Conservation (phyloP, 30 jellyfish, hydroid and myxozoan species). For the Aurelia aurita complex sp. Pacific region DNA sequence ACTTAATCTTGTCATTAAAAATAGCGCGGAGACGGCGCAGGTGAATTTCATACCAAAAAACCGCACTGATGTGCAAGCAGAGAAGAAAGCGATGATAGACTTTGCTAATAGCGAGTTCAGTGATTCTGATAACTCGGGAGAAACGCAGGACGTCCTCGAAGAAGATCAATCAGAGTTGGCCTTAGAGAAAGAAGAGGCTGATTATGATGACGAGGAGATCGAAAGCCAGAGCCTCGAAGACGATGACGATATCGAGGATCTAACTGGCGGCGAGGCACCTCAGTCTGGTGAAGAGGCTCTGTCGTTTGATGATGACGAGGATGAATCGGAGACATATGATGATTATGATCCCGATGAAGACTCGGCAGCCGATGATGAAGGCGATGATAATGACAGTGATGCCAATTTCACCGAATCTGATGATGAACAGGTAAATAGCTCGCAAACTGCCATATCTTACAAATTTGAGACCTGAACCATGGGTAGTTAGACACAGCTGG, state of each 20-base stretch:
- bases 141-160: slow-evolving; percentile 48
- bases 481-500: too few species aligned
- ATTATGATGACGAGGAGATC: slow-evolving; percentile 60
- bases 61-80: slow-evolving; percentile 55
- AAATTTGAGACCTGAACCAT: too few species aligned
- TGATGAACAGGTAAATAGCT: slow-evolving; percentile 35
- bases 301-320: slow-evolving; percentile 55
- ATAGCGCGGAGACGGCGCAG: slow-evolving; percentile 4
- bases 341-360: slow-evolving; percentile 69
- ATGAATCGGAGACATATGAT: slow-evolving; percentile 21
- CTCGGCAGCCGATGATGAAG: slow-evolving; percentile 61
- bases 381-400: slow-evolving; percentile 37
- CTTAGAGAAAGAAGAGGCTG: slow-evolving; percentile 71
- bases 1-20: slow-evolving; percentile 4
- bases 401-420: slow-evolving; percentile 64
- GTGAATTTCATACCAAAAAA: slow-evolving; percentile 23
- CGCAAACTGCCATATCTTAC: too few species aligned
- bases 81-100: slow-evolving; percentile 58
- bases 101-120: slow-evolving; percentile 58
- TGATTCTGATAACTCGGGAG: slow-evolving; percentile 37
- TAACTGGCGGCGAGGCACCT: slow-evolving; percentile 36
- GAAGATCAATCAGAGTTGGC: slow-evolving; percentile 72
- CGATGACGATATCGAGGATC: slow-evolving; percentile 61
- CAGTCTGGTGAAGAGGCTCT: slow-evolving; percentile 51
- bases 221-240: slow-evolving; percentile 45